Base-by-base conservation (phyloP, 2,797 vertebrate species). In the Channa striata region DNA sequence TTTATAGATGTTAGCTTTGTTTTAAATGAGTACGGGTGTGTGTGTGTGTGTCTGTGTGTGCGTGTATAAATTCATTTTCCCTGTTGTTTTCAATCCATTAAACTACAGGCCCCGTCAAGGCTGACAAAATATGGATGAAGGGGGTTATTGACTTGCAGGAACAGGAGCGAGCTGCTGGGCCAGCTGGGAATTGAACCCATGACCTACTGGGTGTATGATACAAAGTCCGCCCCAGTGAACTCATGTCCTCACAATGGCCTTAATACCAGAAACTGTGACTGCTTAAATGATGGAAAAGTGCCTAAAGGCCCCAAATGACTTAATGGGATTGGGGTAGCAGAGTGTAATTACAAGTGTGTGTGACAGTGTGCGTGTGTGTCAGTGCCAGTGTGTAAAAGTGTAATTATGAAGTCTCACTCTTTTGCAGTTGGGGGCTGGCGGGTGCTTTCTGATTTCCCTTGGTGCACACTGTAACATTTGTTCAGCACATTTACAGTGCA, bases 261-360 rank as follows among this genome's bases (percentile, higher is more conserved):
- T 82, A 82, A 87, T 72, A 74, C 82, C 77, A 73, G 58, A 81
- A 76, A 80, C 81, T 85, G 79, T 78, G 85, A 84, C 83, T 79
- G 83, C 80, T 81, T 89, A 87, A 92, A 88, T 86, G 84, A 90
- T 89, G 89, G 90, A 87, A 89, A 90, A 90, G 86, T 69, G 90
- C 91, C 90, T 74, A 72, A 82, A 89, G 86, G 90, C 84, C 85
- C 77, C 78, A 46, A 74, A 85, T 89, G 78, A 83, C 81, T 80
- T 90, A 90, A 91, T 91, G 83, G 90, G 88, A 87, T 88, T 87
- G 89, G 85, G 79, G 83, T 40, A 67, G 79, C 33, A 42, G 71
- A 70, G 74, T 87, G 89, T 91, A 91, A 91, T 90, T 90, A 89
- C 85, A 81, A 85, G 77, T 68, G 59, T 72, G 80, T 77, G 60